Evolutionary conservation across 2,797 vertebrate genomes (phyloP), one percentile per base, ranked within the genome.

Genomic region (Gobionotothen gibberifrons): DNA sequence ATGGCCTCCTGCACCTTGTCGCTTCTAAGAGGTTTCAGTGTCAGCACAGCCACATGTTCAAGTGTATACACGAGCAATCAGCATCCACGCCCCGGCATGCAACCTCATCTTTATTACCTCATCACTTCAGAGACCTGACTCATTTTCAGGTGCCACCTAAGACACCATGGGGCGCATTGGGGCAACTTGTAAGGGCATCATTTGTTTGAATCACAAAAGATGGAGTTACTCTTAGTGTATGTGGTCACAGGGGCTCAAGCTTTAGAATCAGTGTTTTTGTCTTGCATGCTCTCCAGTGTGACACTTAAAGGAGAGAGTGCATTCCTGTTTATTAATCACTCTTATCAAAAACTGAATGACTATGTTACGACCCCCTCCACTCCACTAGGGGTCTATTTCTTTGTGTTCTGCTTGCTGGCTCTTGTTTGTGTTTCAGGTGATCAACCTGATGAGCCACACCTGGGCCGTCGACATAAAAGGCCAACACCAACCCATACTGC

Each of bases 101-200:
- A 9, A 76, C 80, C 70, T 73, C 62, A n/a, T 86, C 78, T 60
- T 82, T 72, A 87, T 83, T 66, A 82, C 64, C 53, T 83, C 53
- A 65, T 79, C 59, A 58, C 76, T 77, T 72, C 74, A 69, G 59
- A 72, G 53, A 62, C 65, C 65, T 26, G 48, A 65, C 56, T 78
- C 32, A 57, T 78, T 69, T 71, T 15, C 59, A 78, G 60, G 66
- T 77, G 73, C 75, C 43, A 74, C 49, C 53, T 73, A 47, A 40
- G 54, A 76, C 52, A 42, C 42, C n/a, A 3, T 58, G 69, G 72
- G 64, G 42, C 47, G 39, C 56, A 62, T 51, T 2, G 14, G 40
- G 48, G 40, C 72, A 57, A 57, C 8, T 72, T 55, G 16, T 75
- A 78, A 12, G 55, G 68, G 53, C 19, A 47, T 42, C 73, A 57